These are phyloP conservation scores for Argentina silus DNA, from an alignment of 2,797 vertebrate genomes.

Conservation along the genomic window DNA sequence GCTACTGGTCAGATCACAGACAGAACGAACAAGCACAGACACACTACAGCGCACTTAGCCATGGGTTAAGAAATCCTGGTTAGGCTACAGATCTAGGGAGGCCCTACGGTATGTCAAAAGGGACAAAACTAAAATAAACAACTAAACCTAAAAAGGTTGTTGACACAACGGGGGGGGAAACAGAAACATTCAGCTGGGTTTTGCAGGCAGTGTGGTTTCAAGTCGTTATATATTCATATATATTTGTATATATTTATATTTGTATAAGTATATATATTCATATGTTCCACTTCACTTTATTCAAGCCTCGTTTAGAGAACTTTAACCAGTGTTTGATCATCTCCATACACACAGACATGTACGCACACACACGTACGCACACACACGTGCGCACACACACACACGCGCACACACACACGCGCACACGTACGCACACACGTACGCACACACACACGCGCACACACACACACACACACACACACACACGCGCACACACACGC, in stretches of 20 bases:
- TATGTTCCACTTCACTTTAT: constrained; percentile 61
- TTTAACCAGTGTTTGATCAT: constrained; percentile 87
- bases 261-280: constrained; percentile 64
- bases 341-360: constrained; percentile 85
- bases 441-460: not conserved
- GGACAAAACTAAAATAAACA: constrained; percentile 15
- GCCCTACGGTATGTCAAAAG: constrained; percentile 5
- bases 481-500: constrained; percentile 14
- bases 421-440: not conserved
- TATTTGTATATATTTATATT: constrained; percentile 31
- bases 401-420: not conserved
- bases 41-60: constrained; percentile 3
- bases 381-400: not conserved
- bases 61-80: constrained; percentile 31
- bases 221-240: constrained; percentile 70
- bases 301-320: constrained; percentile 83
- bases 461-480: constrained; percentile 55
- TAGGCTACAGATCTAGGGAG: constrained; percentile 29
- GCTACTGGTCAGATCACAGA: constrained; percentile 6
- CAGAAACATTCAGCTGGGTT: constrained; percentile 77
- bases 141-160: constrained; percentile 68
- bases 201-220: constrained; percentile 84
- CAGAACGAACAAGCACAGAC: constrained; percentile 8
- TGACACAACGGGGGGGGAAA: constrained; percentile 59
- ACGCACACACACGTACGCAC: constrained; percentile 79